Conservation (phyloP, 2,888 invertebrate species). For the Dryobotodes eremita region DNA sequence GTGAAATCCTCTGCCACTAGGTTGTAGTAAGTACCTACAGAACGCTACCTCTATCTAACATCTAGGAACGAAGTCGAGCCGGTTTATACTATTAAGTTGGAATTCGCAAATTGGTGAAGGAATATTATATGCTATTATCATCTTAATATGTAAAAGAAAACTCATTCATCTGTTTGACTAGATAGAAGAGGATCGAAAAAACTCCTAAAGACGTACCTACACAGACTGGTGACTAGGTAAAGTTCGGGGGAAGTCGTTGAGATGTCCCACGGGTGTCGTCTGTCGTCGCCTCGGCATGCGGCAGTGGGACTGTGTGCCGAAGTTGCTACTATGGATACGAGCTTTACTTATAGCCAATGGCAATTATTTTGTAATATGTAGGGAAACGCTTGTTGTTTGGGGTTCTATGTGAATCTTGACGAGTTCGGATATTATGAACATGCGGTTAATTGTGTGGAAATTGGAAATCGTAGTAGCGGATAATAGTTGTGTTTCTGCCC, state of each 20-base stretch:
- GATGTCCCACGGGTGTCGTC: slow-evolving; percentile 81
- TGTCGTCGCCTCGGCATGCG: slow-evolving; percentile 69
- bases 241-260: slow-evolving; percentile 63
- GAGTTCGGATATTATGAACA: background rate
- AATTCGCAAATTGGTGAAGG: background rate
- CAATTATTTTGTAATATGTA: slow-evolving; percentile 40
- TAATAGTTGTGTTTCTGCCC: too few species aligned
- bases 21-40: background rate
- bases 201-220: slow-evolving; percentile 41
- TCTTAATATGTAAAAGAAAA: slow-evolving; percentile 13
- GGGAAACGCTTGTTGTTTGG: background rate
- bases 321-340: slow-evolving; percentile 23
- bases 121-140: background rate
- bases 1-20: background rate
- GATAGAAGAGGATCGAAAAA: slow-evolving; percentile 56
- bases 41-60: background rate
- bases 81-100: background rate
- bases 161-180: slow-evolving; percentile 16
- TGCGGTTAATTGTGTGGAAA: background rate
- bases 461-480: background rate
- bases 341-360: slow-evolving; percentile 20
- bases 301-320: slow-evolving; percentile 27
- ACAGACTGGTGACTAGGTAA: slow-evolving; percentile 36
- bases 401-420: background rate
- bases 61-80: background rate